Evolutionary conservation across 2,888 invertebrate species (phyloP).

Genomic region (Noctuana brunneofusca): DNA sequence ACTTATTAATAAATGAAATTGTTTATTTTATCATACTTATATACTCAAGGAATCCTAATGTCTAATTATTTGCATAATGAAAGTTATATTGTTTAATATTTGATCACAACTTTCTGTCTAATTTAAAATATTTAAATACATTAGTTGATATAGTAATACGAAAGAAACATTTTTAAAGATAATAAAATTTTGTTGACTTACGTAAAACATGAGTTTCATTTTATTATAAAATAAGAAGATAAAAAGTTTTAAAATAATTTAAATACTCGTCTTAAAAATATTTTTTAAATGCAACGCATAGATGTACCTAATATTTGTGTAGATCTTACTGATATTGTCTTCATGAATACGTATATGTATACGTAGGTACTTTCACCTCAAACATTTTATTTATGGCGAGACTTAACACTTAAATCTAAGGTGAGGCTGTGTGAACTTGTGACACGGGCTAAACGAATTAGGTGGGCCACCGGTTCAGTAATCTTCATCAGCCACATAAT

Average conservation of each 20-base stretch:
- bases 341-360: no score
- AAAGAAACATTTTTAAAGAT: not conserved
- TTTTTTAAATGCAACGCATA: no score
- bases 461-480: conserved; percentile 56
- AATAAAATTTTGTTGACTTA: not conserved
- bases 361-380: not conserved
- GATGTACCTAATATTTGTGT: no score
- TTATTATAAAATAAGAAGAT: no score
- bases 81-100: conserved; percentile 18
- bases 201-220: not conserved
- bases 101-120: conserved; percentile 1
- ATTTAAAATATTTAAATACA: not conserved
- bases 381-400: conserved; percentile 7
- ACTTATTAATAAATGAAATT: conserved; percentile 10
- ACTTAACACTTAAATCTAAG: conserved; percentile 10
- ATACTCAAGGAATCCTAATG: conserved; percentile 8
- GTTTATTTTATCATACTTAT: not conserved
- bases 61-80: conserved; percentile 16
- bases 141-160: not conserved
- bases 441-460: conserved; percentile 52
- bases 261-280: no score
- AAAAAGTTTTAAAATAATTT: no score
- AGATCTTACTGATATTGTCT: no score
- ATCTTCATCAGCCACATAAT: conserved; percentile 73
- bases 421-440: conserved; percentile 13